A percentile compares a stretch with the other conserved stretches of the same genome.
Conservation (phyloP, 2,113 vertebrate species). For the Triplophysa siluroides region DNA sequence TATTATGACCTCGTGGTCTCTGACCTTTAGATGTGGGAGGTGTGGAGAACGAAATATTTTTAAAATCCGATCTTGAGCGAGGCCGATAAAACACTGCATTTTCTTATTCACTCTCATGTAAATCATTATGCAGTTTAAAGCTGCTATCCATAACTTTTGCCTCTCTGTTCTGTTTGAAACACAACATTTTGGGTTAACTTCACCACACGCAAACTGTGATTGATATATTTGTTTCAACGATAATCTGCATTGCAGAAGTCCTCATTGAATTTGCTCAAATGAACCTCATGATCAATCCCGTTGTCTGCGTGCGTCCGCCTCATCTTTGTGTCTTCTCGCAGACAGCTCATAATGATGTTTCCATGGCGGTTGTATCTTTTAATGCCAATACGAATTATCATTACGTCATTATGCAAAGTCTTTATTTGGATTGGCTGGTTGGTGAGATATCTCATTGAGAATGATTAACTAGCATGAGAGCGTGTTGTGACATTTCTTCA, state of each 20-base stretch:
- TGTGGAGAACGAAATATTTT: not conserved
- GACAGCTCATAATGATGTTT: not conserved
- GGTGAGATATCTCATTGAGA: not conserved
- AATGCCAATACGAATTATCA: not conserved
- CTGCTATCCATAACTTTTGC: no score
- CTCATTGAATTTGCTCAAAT: slow-evolving; percentile 22
- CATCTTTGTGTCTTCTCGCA: not conserved
- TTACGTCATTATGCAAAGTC: not conserved
- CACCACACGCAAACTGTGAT: not conserved
- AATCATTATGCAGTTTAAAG: no score
- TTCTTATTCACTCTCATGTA: no score
- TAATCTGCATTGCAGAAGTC: not conserved
- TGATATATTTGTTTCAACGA: not conserved
- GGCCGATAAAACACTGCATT: slow-evolving; percentile 12
- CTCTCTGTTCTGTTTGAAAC: not conserved
- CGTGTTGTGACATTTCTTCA: not conserved
- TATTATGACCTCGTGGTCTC: not conserved
- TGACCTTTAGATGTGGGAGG: slow-evolving; percentile 19
- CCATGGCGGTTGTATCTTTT: not conserved
- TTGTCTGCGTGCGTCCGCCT: not conserved
- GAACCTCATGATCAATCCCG: not conserved
- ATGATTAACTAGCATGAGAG: not conserved
- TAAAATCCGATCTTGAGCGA: slow-evolving; percentile 13
- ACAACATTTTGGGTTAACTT: not conserved
- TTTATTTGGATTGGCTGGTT: not conserved